phyloP scores from a whole-genome alignment of 2,113 vertebrate genomes.

The Anguilla japonica region DNA sequence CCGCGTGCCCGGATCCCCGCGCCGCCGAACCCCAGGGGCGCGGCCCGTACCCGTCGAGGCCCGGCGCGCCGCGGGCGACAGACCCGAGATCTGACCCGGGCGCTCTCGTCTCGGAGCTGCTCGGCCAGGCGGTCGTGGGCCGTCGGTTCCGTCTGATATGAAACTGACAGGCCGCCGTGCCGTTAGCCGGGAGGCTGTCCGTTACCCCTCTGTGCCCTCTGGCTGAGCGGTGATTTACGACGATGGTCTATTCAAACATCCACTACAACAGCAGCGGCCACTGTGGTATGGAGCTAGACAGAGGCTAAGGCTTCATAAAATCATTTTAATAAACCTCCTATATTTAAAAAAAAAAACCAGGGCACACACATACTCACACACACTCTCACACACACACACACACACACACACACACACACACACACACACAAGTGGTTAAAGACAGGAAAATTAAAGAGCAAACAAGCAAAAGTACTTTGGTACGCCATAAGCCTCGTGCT shows the following conservation, averaged over 20 bases:
- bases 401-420: background rate
- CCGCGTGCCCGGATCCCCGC: background rate
- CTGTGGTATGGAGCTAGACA: background rate
- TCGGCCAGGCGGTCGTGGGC: background rate
- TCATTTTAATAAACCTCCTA: background rate
- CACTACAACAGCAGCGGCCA: slow-evolving; percentile 22
- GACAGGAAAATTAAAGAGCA: background rate
- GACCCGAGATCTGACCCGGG: background rate
- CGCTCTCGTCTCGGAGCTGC: background rate
- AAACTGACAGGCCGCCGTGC: slow-evolving; percentile 70
- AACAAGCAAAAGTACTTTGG: too few relatives aligned
- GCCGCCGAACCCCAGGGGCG: slow-evolving; percentile 52
- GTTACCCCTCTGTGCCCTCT: slow-evolving; percentile 57
- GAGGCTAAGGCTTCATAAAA: background rate
- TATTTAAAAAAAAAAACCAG: too few relatives aligned
- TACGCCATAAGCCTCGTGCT: background rate
- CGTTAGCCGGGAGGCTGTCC: slow-evolving; percentile 62
- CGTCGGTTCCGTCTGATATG: slow-evolving; percentile 55
- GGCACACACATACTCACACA: too few relatives aligned
- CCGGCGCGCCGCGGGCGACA: background rate
- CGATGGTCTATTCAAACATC: slow-evolving; percentile 56
- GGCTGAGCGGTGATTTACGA: slow-evolving; percentile 61
- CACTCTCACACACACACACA: background rate
- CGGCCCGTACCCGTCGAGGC: background rate
- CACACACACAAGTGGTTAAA: background rate